These are phyloP conservation scores for Sericinus montela DNA, from an alignment of 2,888 invertebrate genomes.

Conservation along the genomic window DNA sequence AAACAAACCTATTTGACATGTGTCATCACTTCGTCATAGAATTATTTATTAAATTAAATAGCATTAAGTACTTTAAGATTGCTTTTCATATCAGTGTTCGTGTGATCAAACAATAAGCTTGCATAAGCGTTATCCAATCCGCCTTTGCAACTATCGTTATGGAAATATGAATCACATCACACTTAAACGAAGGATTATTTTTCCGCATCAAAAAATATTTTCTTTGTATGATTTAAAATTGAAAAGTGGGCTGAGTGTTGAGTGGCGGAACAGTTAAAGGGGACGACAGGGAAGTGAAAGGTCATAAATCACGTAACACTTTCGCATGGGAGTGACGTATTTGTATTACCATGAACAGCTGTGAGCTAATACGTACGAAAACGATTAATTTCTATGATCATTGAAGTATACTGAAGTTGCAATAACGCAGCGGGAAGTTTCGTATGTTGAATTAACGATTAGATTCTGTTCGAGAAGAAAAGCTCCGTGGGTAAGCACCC, in stretches of 20 bases:
- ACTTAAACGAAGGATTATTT: slow-evolving; percentile 12
- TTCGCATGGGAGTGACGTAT: slow-evolving; percentile 35
- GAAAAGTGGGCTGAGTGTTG: slow-evolving; percentile 13
- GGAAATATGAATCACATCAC: slow-evolving; percentile 16
- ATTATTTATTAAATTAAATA: background rate
- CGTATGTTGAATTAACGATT: background rate
- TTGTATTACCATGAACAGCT: slow-evolving; percentile 18
- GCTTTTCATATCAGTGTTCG: slow-evolving; percentile 3
- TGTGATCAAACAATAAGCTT: slow-evolving; percentile 31
- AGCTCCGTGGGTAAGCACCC: background rate
- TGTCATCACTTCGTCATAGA: too few relatives aligned
- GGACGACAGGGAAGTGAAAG: slow-evolving; percentile 44
- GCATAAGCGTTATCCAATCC: slow-evolving; percentile 29
- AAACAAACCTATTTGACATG: too few relatives aligned
- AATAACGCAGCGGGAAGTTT: slow-evolving; percentile 10
- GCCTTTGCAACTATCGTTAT: background rate
- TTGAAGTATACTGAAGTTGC: slow-evolving; percentile 1
- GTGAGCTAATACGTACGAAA: slow-evolving; percentile 4
- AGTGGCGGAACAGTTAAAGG: slow-evolving; percentile 11
- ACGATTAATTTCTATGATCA: slow-evolving; percentile 4
- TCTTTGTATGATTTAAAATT: slow-evolving; percentile 15
- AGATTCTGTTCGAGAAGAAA: slow-evolving; percentile 2
- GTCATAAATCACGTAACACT: slow-evolving; percentile 52
- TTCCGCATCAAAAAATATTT: slow-evolving; percentile 4
- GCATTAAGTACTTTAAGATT: slow-evolving; percentile 1